phyloP scores from a whole-genome alignment of 2,888 invertebrate genomes.

The Empis livida region DNA sequence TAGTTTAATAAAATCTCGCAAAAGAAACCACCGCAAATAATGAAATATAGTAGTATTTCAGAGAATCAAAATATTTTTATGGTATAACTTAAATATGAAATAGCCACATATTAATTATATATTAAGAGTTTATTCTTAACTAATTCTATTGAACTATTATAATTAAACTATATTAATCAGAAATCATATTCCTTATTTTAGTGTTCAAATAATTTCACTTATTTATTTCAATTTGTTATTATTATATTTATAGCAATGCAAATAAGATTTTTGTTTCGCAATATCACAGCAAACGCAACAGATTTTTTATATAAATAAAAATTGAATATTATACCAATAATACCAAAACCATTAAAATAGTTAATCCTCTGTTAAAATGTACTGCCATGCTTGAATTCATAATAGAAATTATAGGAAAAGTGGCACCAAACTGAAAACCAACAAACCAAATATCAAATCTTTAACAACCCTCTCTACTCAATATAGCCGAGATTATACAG shows the following conservation, averaged over 20 bases:
- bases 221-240: background rate
- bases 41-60: too few relatives aligned
- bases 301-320: background rate
- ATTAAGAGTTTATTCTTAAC: too few relatives aligned
- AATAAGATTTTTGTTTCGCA: background rate
- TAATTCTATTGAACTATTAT: background rate
- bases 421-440: too few relatives aligned
- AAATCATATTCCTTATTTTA: background rate
- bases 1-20: too few relatives aligned
- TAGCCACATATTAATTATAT: too few relatives aligned
- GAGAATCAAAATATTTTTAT: too few relatives aligned
- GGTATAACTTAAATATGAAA: too few relatives aligned
- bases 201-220: background rate
- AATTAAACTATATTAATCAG: background rate
- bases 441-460: too few relatives aligned
- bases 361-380: slow-evolving; percentile 3
- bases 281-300: background rate
- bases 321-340: background rate
- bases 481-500: background rate
- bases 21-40: too few relatives aligned
- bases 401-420: too few relatives aligned
- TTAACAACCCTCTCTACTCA: too few relatives aligned
- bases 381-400: background rate
- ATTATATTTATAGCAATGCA: background rate
- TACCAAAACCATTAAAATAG: slow-evolving; percentile 1